phyloP scores from a whole-genome alignment of 2,797 vertebrate genomes.

The Pseudotriccus pelzelni region DNA sequence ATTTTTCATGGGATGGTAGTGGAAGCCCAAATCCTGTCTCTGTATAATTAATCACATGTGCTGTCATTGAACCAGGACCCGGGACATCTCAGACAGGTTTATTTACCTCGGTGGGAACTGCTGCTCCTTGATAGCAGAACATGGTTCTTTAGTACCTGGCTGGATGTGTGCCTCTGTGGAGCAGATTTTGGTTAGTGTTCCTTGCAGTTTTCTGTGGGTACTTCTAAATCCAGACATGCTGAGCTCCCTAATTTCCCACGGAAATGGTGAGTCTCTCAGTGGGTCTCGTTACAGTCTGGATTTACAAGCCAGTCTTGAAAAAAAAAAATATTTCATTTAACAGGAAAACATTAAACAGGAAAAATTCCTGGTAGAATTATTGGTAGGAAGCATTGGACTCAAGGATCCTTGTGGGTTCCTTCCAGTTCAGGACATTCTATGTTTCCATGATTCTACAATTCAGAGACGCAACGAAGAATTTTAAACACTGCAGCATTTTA shows the following conservation, averaged over 20 bases:
- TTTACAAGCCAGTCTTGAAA: neutral
- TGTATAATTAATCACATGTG: neutral
- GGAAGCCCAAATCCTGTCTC: neutral
- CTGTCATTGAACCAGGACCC: neutral
- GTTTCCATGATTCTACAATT: neutral
- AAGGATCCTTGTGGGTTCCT: neutral
- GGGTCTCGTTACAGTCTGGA: neutral
- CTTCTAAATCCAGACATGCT: neutral
- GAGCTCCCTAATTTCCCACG: neutral
- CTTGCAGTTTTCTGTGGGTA: neutral
- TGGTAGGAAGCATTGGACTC: neutral
- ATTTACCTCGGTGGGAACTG: neutral
- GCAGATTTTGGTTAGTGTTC: neutral
- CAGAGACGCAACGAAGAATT: neutral
- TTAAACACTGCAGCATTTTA: neutral
- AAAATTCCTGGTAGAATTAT: neutral
- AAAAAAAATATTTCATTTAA: neutral
- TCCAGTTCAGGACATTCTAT: neutral
- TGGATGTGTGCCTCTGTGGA: neutral
- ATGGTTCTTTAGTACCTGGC: rapidly evolving
- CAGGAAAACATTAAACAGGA: neutral
- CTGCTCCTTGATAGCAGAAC: neutral
- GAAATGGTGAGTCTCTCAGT: neutral
- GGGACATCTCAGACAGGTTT: neutral
- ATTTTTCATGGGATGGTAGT: neutral